Conservation (phyloP, 2,113 vertebrate species). For the Sylvietta virens region DNA sequence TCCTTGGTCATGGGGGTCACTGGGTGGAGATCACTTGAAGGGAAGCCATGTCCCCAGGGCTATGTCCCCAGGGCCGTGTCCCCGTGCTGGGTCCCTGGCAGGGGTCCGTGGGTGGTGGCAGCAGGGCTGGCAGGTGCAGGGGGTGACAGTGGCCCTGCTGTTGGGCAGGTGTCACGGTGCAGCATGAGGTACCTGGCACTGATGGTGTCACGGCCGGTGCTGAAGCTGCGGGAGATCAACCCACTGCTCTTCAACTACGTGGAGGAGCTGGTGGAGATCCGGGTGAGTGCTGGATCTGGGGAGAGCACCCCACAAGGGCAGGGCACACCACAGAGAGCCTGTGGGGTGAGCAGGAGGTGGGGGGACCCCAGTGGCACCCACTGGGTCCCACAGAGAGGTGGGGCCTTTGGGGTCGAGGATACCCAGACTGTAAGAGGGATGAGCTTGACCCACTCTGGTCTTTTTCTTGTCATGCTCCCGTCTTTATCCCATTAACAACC, state of each 20-base stretch:
- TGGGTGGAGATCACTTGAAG: fast-evolving
- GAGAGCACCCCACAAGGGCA: neutral
- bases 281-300: conserved; percentile 66
- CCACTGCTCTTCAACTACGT: conserved; percentile 97
- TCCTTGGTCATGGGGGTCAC: neutral
- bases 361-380: neutral
- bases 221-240: conserved; percentile 92
- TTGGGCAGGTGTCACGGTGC: conserved; percentile 86
- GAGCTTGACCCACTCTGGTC: neutral
- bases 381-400: neutral
- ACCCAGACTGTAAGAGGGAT: neutral
- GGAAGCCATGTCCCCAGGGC: neutral
- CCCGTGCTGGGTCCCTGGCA: neutral
- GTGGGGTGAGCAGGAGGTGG: neutral
- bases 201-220: conserved; percentile 90
- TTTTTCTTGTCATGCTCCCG: neutral
- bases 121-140: neutral
- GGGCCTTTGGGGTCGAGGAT: neutral
- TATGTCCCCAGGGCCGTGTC: neutral
- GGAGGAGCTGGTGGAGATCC: conserved; percentile 95
- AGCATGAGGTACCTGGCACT: conserved; percentile 92
- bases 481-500: neutral
- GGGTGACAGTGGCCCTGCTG: neutral
- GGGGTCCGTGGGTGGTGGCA: neutral
- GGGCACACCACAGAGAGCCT: neutral